phyloP scores from a whole-genome alignment of 2,888 invertebrate species.

The Andrena hattorfiana region DNA sequence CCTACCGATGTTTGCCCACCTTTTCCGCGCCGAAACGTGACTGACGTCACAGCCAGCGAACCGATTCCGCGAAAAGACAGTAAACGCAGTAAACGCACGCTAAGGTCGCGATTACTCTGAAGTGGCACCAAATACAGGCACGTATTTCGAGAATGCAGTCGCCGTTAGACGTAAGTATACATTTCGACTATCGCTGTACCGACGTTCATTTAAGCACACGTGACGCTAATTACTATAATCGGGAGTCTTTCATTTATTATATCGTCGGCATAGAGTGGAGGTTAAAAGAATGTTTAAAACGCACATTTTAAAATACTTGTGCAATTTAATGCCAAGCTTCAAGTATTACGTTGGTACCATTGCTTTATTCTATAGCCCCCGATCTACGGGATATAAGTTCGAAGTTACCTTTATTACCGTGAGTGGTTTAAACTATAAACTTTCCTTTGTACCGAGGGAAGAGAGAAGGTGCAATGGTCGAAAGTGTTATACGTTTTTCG shows the following conservation, averaged over 20 bases:
- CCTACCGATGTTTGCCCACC: conserved; percentile 15
- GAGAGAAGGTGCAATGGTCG: too few relatives aligned
- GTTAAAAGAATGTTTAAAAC: neutral
- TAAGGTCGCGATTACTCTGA: neutral
- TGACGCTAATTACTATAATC: neutral
- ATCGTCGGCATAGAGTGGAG: neutral
- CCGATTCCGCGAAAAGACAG: conserved; percentile 19
- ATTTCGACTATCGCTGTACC: too few relatives aligned
- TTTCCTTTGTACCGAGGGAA: too few relatives aligned
- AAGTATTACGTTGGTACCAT: too few relatives aligned
- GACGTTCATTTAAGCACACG: conserved; percentile 12
- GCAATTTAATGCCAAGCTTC: too few relatives aligned
- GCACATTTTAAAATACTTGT: neutral
- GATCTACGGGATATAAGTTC: too few relatives aligned
- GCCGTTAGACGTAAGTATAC: neutral
- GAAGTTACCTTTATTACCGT: too few relatives aligned
- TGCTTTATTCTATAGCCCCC: too few relatives aligned
- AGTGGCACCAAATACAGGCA: neutral
- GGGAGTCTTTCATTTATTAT: neutral
- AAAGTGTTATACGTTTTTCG: too few relatives aligned
- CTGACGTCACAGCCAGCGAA: conserved; percentile 25
- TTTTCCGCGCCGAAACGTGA: conserved; percentile 13
- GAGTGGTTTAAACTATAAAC: too few relatives aligned
- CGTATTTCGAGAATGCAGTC: neutral
- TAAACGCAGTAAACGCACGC: neutral